Base-by-base conservation (phyloP, 1,140 invertebrate genomes). In the Brachionus rubens region DNA sequence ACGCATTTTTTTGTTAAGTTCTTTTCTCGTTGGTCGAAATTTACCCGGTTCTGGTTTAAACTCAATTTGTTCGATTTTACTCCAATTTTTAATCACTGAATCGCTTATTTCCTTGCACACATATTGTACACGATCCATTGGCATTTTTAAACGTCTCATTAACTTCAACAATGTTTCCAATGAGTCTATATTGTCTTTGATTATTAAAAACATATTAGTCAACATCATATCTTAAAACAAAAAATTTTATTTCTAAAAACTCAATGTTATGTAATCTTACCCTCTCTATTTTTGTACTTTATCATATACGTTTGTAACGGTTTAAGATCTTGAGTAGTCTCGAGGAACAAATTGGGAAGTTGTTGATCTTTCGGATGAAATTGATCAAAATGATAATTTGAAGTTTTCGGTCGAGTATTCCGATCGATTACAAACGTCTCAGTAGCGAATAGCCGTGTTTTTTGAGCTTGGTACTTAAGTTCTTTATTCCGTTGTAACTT, bases 61-160 rank as follows among this genome's bases (percentile, higher is more conserved):
- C 24, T 72, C 68, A 50, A 50, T 72, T 48, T 48, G 46, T 26
- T 33, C 43, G 28, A 72, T 72, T 26, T 54, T 48, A 5, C 19
- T 50, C 68, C 68, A 72, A 54, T 72, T 72, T 30, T 48, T 50
- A 21, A 33, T 14, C 68, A 72, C 68, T 24, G 43, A 40, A 24
- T 72, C 68, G 21, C 28, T 72, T 33, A 72, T 72, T 54, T 72
- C 68, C 10, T 72, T 72, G 50, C 68, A 72, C 43, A 72, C 68
- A 72, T 36, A 72, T 14, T 72, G 28, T 16, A 72, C 68, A 50
- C 68, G 46, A 24, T 72, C 68, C 68, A 72, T 72, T 24, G 68
- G 68, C 68, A 72, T 72, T 48, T 54, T 48, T 30, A 72, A 28
- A 2, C 68, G 21, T 54, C 68, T 72, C 68, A 72, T 72, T 54